A percentile compares a stretch with the other conserved stretches of the same genome.
phyloP scores from a whole-genome alignment of 2,797 vertebrate species.

The Hoplostethus atlanticus region DNA sequence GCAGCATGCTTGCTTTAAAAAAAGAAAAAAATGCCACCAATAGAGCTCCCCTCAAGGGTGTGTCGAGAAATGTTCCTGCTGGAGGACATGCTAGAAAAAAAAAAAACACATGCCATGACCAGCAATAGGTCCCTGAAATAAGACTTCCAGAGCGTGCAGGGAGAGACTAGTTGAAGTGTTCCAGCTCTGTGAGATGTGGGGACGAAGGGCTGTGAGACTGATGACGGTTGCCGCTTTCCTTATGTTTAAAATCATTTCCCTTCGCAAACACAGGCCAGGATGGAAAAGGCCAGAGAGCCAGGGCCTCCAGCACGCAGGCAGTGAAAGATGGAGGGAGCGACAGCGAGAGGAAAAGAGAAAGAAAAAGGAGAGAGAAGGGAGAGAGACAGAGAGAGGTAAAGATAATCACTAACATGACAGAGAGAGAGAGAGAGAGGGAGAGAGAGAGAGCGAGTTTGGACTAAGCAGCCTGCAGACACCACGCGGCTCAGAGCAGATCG shows the following conservation, averaged over 20 bases:
- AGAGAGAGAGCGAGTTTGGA: conserved; percentile 35
- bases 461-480: conserved; percentile 82
- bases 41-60: conserved; percentile 23
- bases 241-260: conserved; percentile 83
- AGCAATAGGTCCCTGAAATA: conserved; percentile 16
- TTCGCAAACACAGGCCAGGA: conserved; percentile 66
- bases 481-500: conserved; percentile 83
- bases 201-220: conserved; percentile 67
- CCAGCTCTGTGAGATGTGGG: conserved; percentile 56
- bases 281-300: conserved; percentile 78
- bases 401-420: conserved; percentile 29
- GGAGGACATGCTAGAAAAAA: conserved; percentile 16
- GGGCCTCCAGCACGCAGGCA: conserved; percentile 55
- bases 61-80: conserved; percentile 42
- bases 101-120: conserved; percentile 15
- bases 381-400: conserved; percentile 22
- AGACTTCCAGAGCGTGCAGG: conserved; percentile 21
- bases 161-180: conserved; percentile 23
- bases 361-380: conserved; percentile 23
- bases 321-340: conserved; percentile 12
- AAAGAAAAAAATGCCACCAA: conserved; percentile 32
- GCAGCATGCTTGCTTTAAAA: conserved; percentile 51
- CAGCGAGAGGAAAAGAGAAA: conserved; percentile 4
- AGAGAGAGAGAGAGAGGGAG: conserved; percentile 25
- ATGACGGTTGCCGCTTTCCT: conserved; percentile 76